Evolutionary conservation across 2,797 vertebrate species (phyloP).

Genomic region (Spinus pinus): DNA sequence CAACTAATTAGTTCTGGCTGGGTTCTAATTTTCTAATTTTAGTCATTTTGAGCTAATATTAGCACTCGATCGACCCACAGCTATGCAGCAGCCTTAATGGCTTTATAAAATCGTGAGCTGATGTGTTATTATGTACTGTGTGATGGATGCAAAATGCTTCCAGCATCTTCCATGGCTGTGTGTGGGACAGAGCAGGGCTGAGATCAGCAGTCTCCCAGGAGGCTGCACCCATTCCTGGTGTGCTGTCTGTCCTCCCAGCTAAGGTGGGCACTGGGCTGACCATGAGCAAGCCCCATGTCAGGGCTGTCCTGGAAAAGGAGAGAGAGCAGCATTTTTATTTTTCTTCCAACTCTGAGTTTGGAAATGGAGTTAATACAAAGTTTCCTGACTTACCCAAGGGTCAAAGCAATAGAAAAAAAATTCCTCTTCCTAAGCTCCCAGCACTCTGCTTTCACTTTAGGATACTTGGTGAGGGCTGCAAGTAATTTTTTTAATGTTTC

Average conservation of each 20-base stretch:
- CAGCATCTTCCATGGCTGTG: neutral
- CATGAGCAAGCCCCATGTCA: rapidly evolving
- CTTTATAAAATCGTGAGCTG: neutral
- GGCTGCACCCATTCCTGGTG: neutral
- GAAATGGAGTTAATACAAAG: neutral
- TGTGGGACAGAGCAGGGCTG: neutral
- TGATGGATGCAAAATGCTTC: neutral
- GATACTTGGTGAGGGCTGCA: neutral
- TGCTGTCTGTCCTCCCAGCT: neutral
- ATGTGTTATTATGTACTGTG: neutral
- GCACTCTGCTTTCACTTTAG: conserved; percentile 18
- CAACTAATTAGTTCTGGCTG: conserved; percentile 49
- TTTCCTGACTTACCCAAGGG: neutral
- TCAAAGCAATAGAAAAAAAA: conserved; percentile 5
- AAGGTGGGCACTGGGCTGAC: neutral
- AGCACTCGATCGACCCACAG: neutral
- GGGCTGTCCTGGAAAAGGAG: neutral
- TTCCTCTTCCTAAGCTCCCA: neutral
- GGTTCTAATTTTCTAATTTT: conserved; percentile 55
- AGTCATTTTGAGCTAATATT: conserved; percentile 49
- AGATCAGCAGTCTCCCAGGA: neutral
- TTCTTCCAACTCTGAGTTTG: neutral
- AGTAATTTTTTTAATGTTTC: conserved; percentile 10
- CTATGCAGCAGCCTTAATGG: neutral
- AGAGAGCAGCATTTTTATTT: neutral